Evolutionary conservation across 2,113 vertebrate genomes (phyloP), one percentile per base, ranked within the genome.

Genomic region (Xiphophorus hellerii): DNA sequence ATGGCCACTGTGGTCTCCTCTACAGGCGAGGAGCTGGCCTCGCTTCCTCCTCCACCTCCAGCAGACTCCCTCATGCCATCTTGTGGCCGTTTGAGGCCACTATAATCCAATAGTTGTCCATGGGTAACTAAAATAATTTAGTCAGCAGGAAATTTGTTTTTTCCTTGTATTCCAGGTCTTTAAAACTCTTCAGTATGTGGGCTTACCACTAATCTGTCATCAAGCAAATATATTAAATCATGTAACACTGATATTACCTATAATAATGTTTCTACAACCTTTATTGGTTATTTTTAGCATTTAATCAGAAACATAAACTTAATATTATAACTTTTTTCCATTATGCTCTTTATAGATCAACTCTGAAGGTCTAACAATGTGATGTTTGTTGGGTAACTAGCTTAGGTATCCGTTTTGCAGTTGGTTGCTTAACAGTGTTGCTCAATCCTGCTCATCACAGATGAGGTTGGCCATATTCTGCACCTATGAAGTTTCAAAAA

Each of bases 1-100:
- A 91, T 93, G 93, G 92, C 90, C 87, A 86, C 90, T 89, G 89
- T 84, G 86, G 87, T 88, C 87, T 89, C 84, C 80, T 87, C 84
- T 79, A 81, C 74, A 74, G 75, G 88, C 82, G 6, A 79, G 69
- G 83, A 86, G 82, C 87, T 76, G 78, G 71, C 82, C 78, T n/a
- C 10, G 2, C 51, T 79, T 72, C 80, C 83, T 73, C 72, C 83
- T 85, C 73, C 78, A 51, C 58, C 3, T 3, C 60, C 65, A 28
- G 64, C 85, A 86, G 87, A 87, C 90, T 92, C 92, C 88, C 89
- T 87, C 76, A 84, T 84, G 91, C 91, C 92, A 92, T 83, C 91
- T 90, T 88, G 91, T 93, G 92, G 91, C 84, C 60, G 48, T 62
- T 86, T 68, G 3, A 61, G 28, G 84, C 42, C 51, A 84, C 33